A percentile compares a stretch with the other conserved stretches of the same genome.
Evolutionary conservation across 23 tunicate species (phyloP).

Genomic region (Botrylloides violaceus): DNA sequence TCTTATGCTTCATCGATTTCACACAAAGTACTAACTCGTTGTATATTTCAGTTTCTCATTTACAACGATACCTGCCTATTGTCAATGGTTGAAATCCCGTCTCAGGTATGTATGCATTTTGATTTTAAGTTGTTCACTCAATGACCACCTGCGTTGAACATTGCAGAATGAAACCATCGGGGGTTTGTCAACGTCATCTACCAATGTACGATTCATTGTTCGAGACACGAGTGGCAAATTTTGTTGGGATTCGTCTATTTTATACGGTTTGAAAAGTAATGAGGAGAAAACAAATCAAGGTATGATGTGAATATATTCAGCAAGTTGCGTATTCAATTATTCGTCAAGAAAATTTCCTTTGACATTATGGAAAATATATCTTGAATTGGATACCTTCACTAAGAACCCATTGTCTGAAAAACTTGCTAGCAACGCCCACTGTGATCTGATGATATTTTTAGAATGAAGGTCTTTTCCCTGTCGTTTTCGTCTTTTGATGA

Average conservation of each 20-base stretch:
- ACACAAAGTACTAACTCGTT: no score
- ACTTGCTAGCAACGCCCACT: no score
- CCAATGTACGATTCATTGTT: slow-evolving; percentile 66
- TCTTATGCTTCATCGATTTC: no score
- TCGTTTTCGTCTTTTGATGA: no score
- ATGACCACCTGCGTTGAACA: no score
- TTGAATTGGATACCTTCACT: no score
- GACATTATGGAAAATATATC: no score
- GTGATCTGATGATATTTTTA: no score
- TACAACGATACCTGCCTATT: slow-evolving; percentile 78
- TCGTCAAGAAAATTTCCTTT: no score
- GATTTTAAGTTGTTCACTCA: neutral
- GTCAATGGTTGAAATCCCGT: slow-evolving; percentile 67
- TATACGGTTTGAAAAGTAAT: slow-evolving; percentile 47
- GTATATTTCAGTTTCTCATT: slow-evolving; percentile 51
- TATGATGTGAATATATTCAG: no score
- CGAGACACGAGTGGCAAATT: slow-evolving; percentile 77
- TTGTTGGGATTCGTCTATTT: slow-evolving; percentile 75
- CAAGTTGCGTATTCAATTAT: neutral
- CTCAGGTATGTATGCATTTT: slow-evolving; percentile 30
- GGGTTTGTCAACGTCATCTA: slow-evolving; percentile 45
- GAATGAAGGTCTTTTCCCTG: no score
- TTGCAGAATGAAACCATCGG: slow-evolving; percentile 28
- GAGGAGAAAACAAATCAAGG: slow-evolving; percentile 36
- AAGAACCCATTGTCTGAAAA: no score